A percentile compares a stretch with the other conserved stretches of the same genome.
phyloP scores from a whole-genome alignment of 2,113 vertebrate species.

The Coracopsis vasa region DNA sequence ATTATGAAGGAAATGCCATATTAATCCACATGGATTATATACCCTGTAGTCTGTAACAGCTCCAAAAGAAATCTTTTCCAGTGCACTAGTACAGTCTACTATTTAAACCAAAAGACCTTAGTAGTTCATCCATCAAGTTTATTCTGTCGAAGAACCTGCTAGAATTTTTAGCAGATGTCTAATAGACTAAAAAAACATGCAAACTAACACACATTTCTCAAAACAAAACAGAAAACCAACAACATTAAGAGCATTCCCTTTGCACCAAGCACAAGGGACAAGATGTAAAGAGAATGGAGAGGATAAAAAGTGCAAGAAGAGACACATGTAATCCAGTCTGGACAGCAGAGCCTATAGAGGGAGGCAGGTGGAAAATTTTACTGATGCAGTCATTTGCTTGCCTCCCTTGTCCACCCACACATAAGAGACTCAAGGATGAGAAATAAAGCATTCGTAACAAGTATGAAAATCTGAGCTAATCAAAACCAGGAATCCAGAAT shows the following conservation, averaged over 20 bases:
- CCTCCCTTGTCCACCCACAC: background rate
- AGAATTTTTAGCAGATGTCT: background rate
- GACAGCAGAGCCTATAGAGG: background rate
- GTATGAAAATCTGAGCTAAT: background rate
- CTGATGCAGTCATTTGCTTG: background rate
- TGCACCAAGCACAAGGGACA: background rate
- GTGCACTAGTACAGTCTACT: background rate
- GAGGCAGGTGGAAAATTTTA: background rate
- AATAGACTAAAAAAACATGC: background rate
- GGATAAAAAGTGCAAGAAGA: background rate
- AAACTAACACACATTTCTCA: background rate
- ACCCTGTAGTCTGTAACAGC: background rate
- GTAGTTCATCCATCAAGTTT: slow-evolving; percentile 15
- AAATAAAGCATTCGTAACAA: background rate
- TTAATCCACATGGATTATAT: background rate
- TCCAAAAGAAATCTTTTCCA: slow-evolving; percentile 22
- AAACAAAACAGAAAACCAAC: background rate
- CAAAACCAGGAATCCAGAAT: background rate
- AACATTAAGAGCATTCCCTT: background rate
- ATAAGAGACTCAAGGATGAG: background rate
- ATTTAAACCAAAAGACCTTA: background rate
- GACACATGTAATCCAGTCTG: background rate
- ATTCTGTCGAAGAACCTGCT: background rate
- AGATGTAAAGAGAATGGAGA: background rate
- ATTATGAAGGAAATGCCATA: slow-evolving; percentile 31